Conservation (phyloP, 2,113 vertebrate species). For the Mus spicilegus region DNA sequence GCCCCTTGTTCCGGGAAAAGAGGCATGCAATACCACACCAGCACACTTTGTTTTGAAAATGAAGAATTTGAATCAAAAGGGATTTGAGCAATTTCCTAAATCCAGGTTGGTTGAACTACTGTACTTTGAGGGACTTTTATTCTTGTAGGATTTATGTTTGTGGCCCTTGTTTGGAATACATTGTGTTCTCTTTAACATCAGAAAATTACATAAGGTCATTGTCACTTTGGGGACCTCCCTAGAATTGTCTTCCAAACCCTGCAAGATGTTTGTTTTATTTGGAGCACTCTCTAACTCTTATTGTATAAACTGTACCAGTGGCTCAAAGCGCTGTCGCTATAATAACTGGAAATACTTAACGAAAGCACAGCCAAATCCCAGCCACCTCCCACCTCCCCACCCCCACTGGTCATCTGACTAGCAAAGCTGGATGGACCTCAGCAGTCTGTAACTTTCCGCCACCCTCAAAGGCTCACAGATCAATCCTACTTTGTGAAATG, state of each 20-base stretch:
- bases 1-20: neutral
- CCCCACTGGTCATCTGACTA: neutral
- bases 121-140: neutral
- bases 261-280: constrained; percentile 51
- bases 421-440: neutral
- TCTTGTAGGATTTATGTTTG: neutral
- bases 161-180: constrained; percentile 16
- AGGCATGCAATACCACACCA: neutral
- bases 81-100: neutral
- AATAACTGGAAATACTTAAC: neutral
- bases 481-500: neutral
- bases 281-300: neutral
- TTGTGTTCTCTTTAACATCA: constrained; percentile 7
- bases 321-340: neutral
- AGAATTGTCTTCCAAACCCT: neutral
- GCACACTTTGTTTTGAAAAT: neutral
- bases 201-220: constrained; percentile 29
- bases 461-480: neutral
- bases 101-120: neutral
- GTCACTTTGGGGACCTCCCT: neutral
- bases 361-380: neutral
- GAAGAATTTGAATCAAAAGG: neutral
- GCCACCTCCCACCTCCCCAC: no score
- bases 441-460: neutral
- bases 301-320: neutral